Evolutionary conservation across 1,140 invertebrate species (phyloP), one percentile per base, ranked within the genome.

Genomic region (Tigriopus japonicus): DNA sequence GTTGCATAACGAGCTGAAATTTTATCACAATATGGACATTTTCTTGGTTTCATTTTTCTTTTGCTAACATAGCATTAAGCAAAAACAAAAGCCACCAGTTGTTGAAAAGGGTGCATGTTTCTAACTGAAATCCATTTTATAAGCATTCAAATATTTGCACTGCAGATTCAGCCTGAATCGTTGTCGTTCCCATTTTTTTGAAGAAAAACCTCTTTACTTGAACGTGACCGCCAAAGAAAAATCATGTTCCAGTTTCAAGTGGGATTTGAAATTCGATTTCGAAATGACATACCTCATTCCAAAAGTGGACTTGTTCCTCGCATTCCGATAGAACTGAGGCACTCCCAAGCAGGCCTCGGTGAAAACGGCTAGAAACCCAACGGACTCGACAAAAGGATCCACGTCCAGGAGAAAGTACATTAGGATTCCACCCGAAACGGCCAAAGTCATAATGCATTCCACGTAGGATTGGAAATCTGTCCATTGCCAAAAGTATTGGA

Each of bases 401-500:
- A 84, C 78, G 65, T 86, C 80, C 59, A 91, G 76, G 68, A 97
- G 80, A 43, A 95, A 68, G 73, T 89, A 96, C 69, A 90, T 96
- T 28, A 94, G 68, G 17, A 88, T 70, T 42, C 87, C 85, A 21
- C 86, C 80, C 6, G 85, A 69, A 15, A 85, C 79, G 56, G 85
- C 84, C 72, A 98, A 93, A 1, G 86, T 76, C 52, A 87, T 71
- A 75, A 94, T 83, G 69, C 91, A 98, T 69, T 96, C 85, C 62
- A 98, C 67, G 68, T 97, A 98, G 51, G 91, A 96, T 69, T 86
- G 82, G 70, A 98, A 95, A 74, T 98, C 92, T 62, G 91, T 95
- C 95, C 95, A 99, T 69, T 87, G 85, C 95, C 95, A 99, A 78
- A 98, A 98, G 74, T 87, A 85, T 68, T 82, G 82, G 66, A 78